phyloP scores from a whole-genome alignment of 2,888 invertebrate genomes.

The Chymomyza procnemis region DNA sequence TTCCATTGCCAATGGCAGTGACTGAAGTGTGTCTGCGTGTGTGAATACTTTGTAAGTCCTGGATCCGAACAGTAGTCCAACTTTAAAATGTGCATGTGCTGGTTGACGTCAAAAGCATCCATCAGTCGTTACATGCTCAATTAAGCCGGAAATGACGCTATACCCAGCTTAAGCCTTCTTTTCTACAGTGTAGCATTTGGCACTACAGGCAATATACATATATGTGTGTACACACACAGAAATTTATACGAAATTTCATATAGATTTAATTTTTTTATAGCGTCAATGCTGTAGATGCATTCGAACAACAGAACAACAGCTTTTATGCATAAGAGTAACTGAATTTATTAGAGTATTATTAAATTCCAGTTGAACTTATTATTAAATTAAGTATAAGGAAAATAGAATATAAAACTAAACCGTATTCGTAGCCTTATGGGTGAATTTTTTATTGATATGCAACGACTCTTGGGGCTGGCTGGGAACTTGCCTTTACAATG shows the following conservation, averaged over 20 bases:
- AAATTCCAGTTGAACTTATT: too few relatives aligned
- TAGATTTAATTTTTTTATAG: not conserved
- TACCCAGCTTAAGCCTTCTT: slow-evolving; percentile 55
- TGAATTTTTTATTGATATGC: too few relatives aligned
- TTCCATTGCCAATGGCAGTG: slow-evolving; percentile 23
- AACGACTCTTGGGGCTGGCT: too few relatives aligned
- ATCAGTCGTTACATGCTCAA: slow-evolving; percentile 69
- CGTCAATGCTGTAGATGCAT: not conserved
- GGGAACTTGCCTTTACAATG: too few relatives aligned
- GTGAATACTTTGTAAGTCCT: not conserved
- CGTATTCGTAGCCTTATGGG: too few relatives aligned
- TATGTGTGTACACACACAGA: not conserved
- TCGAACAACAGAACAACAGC: too few relatives aligned
- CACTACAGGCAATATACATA: slow-evolving; percentile 3
- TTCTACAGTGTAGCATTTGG: slow-evolving; percentile 55
- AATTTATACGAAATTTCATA: not conserved
- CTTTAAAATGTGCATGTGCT: slow-evolving; percentile 5
- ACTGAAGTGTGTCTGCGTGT: slow-evolving; percentile 80
- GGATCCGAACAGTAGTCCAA: not conserved
- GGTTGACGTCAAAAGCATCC: slow-evolving; percentile 57
- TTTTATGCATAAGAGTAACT: too few relatives aligned
- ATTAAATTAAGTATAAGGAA: too few relatives aligned
- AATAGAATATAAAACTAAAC: too few relatives aligned
- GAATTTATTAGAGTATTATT: too few relatives aligned
- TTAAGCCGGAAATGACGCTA: slow-evolving; percentile 59